A percentile compares a stretch with the other conserved stretches of the same genome.
phyloP scores from a whole-genome alignment of 1,140 invertebrate species.

The Gyrodactylus salaris region DNA sequence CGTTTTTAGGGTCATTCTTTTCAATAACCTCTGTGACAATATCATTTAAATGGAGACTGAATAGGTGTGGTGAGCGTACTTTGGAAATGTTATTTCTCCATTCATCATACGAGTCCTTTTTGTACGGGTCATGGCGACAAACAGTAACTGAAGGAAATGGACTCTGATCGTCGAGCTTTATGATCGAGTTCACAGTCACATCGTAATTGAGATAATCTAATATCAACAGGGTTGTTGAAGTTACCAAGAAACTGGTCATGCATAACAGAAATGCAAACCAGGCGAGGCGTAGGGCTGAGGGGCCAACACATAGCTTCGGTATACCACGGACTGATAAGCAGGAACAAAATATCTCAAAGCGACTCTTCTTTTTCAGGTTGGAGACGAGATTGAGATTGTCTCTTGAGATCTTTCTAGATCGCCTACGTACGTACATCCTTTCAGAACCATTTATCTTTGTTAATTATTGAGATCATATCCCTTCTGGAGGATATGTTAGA shows the following conservation, averaged over 20 bases:
- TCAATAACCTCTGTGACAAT: not conserved
- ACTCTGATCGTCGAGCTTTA: not conserved
- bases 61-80: not conserved
- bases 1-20: not conserved
- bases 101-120: not conserved
- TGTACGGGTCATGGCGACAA: conserved; percentile 2
- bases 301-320: not conserved
- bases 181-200: not conserved
- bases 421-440: too few relatives aligned
- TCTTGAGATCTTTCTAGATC: too few relatives aligned
- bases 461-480: too few relatives aligned
- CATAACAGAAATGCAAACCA: not conserved
- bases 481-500: too few relatives aligned
- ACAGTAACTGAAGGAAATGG: not conserved
- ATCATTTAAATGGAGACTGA: not conserved
- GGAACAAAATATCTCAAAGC: not conserved
- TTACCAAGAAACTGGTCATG: not conserved
- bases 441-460: too few relatives aligned
- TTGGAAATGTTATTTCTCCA: not conserved
- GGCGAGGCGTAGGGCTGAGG: not conserved
- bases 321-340: not conserved
- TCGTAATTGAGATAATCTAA: not conserved
- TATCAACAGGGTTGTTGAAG: not conserved
- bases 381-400: not conserved
- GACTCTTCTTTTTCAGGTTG: not conserved